Percentiles rank a stretch among this genome's conserved stretches.
These are phyloP conservation scores for Leptinotarsa haldemani DNA, from an alignment of 2,888 invertebrate species.

Conservation along the genomic window DNA sequence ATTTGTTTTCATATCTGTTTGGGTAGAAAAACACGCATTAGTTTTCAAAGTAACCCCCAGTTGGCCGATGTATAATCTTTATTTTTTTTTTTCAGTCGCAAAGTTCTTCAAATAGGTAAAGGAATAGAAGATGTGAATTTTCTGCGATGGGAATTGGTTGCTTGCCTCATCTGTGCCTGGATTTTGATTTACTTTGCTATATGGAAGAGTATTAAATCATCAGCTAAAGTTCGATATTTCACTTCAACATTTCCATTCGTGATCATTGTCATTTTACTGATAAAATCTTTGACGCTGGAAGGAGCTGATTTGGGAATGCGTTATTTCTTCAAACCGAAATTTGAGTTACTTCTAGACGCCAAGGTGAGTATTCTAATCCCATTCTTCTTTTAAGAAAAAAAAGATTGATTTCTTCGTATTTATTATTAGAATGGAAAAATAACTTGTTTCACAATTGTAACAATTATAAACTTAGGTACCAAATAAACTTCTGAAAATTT, in stretches of 20 bases:
- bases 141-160: conserved; percentile 89
- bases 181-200: conserved; percentile 94
- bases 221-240: conserved; percentile 90
- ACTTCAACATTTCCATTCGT: conserved; percentile 94
- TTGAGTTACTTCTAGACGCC: conserved; percentile 83
- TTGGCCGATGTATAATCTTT: neutral
- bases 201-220: conserved; percentile 97
- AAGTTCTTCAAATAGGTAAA: conserved; percentile 84
- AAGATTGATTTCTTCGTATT: too few relatives aligned
- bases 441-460: too few relatives aligned
- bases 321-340: conserved; percentile 89
- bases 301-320: conserved; percentile 87
- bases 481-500: too few relatives aligned
- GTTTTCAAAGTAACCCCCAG: too few relatives aligned
- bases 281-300: conserved; percentile 88
- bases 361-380: conserved; percentile 69
- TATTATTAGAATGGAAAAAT: too few relatives aligned
- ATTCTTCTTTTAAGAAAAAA: too few relatives aligned
- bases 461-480: too few relatives aligned
- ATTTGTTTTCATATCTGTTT: too few relatives aligned
- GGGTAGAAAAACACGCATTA: too few relatives aligned
- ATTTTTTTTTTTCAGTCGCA: conserved; percentile 73
- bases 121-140: conserved; percentile 86
- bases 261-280: conserved; percentile 86
- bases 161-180: conserved; percentile 93